Percentiles rank a stretch among this genome's conserved stretches.
These are phyloP conservation scores for Diaprepes abbreviatus DNA, from an alignment of 2,888 invertebrate species.

Conservation along the genomic window DNA sequence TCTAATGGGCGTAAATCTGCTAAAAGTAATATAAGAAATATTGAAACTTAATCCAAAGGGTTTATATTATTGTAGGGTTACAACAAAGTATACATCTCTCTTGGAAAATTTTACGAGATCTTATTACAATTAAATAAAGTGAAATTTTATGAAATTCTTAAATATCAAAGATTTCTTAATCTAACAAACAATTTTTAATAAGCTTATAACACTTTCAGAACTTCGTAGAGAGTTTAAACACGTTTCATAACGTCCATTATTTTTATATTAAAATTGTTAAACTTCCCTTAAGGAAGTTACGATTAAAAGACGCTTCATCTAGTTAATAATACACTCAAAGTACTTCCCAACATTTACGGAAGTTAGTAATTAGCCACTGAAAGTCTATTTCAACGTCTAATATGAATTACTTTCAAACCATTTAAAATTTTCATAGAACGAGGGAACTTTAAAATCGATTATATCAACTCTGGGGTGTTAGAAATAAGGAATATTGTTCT, in stretches of 20 bases:
- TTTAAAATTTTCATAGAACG: conserved; percentile 3
- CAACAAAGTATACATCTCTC: too few relatives aligned
- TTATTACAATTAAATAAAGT: too few relatives aligned
- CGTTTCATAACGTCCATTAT: neutral
- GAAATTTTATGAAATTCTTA: too few relatives aligned
- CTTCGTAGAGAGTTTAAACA: neutral
- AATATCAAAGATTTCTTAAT: too few relatives aligned
- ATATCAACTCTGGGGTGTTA: neutral
- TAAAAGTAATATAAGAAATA: too few relatives aligned
- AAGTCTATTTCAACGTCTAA: neutral
- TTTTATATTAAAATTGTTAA: neutral
- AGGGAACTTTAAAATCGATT: neutral
- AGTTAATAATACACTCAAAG: neutral
- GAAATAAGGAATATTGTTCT: neutral
- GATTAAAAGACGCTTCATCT: neutral
- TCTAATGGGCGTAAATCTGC: too few relatives aligned
- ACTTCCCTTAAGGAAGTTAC: neutral
- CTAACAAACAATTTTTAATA: too few relatives aligned
- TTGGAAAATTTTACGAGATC: too few relatives aligned
- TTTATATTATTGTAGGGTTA: too few relatives aligned
- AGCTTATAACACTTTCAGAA: too few relatives aligned
- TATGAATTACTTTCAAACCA: neutral
- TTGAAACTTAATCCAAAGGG: too few relatives aligned
- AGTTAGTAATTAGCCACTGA: neutral
- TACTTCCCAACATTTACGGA: neutral